Evolutionary conservation across 2,113 vertebrate genomes (phyloP), one percentile per base, ranked within the genome.

Genomic region (Gallinago jamesoni): DNA sequence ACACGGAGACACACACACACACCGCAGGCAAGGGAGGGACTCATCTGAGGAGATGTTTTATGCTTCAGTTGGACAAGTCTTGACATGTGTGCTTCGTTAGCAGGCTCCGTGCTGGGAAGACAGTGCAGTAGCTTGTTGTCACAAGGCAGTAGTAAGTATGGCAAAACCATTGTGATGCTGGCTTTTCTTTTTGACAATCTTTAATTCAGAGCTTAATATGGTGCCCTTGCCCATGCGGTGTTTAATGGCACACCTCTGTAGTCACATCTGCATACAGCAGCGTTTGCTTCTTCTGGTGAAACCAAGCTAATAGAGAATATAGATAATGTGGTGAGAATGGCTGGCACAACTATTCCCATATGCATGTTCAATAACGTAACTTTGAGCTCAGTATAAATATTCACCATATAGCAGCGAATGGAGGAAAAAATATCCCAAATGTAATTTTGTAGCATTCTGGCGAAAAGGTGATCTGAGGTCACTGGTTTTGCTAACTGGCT

Each of bases 1-100:
- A 24, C 50, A 12, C 14, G 39, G 28, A 90, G 16, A 74, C 9
- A 35, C 7, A 70, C 28, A 75, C 53, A 55, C 39, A 39, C 80
- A 59, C 52, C 69, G 57, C 62, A 60, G 91, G 74, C 48, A 31
- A 85, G 89, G 95, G 96, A 96, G 93, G 93, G 62, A 85, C 84
- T 45, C 56, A 50, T 66, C 53, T 24, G n/a, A 72, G n/a, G 74
- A 94, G 53, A 66, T 91, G 59, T 92, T 96, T 95, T 84, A 70
- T 94, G 37, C 77, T 84, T 87, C 63, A 67, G 78, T 50, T 50
- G 92, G 90, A 75, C 97, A 96, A 96, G 97, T 87, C 96, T 90
- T 95, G 94, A 95, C 97, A 93, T 37, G 94, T 75, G 70, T 60
- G 79, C 84, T 73, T 91, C 63, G 24, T 81, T 90, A 87, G 64